Evolutionary conservation across 2,888 invertebrate genomes (phyloP).

Genomic region (Amblyjoppa fuscipennis): DNA sequence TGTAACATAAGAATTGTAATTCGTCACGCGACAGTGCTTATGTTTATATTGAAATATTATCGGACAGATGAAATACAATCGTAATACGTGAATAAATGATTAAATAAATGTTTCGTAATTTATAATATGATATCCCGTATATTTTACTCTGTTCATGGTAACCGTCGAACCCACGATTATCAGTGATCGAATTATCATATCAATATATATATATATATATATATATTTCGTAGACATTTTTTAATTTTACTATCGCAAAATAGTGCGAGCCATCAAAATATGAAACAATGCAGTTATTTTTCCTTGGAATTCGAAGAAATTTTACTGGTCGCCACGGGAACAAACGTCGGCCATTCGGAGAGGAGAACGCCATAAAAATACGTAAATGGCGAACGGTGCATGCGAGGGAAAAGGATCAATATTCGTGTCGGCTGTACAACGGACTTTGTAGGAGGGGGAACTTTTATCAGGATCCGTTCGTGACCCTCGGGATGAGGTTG

Average conservation of each 20-base stretch:
- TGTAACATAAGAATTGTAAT: conserved; percentile 80
- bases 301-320: background rate
- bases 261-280: background rate
- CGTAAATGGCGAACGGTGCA: conserved; percentile 55
- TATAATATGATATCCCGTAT: conserved; percentile 60
- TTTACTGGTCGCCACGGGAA: conserved; percentile 23
- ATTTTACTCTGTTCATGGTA: conserved; percentile 21
- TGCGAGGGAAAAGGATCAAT: conserved; percentile 72
- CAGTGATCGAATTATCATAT: conserved; percentile 19
- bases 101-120: conserved; percentile 82
- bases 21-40: conserved; percentile 80
- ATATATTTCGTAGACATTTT: too few species aligned
- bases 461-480: conserved; percentile 72
- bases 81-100: conserved; percentile 79
- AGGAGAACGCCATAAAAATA: conserved; percentile 50
- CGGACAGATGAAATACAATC: conserved; percentile 79
- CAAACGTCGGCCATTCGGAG: conserved; percentile 35
- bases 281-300: background rate
- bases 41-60: conserved; percentile 82
- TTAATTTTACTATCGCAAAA: background rate
- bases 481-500: conserved; percentile 61
- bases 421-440: conserved; percentile 72
- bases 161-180: conserved; percentile 14
- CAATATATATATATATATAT: background rate
- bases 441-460: conserved; percentile 66